Base-by-base conservation (phyloP, 1,140 invertebrate genomes). In the Idris sp. region DNA sequence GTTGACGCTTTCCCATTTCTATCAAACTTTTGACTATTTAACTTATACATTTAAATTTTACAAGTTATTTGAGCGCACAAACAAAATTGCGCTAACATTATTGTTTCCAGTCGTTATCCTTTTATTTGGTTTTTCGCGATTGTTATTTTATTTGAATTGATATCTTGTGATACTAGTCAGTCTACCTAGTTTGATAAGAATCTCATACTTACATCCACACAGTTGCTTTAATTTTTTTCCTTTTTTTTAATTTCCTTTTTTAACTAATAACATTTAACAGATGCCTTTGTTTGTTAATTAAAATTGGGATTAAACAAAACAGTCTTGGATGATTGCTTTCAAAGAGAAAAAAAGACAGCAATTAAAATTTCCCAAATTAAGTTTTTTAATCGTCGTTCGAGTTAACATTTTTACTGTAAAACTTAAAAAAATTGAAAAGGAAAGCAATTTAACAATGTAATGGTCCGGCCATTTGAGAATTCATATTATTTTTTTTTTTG, bases 1-100 rank as follows among this genome's bases (percentile, higher is more conserved):
- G 84, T 85, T 86, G 83, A 84, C 78, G 76, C 76, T 83, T 76
- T 71, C 79, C 79, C 83, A 76, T 81, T 84, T 81, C 83, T 84
- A 83, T 84, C 79, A 75, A n/a, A 84, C 78, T 83, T 83, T 85
- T 82, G 79, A 77, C 78, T 56, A 81, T 83, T 81, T 71, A 79
- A 80, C 81, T 75, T n/a, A n/a, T n/a, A 75, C 79, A 80, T 80
- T n/a, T 64, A 73, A 74, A 76, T 74, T 75, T 33, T 76, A 71
- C 75, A 62, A 28, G 51, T 53, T 59, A 46, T 76, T 76, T 48
- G 53, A 75, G 64, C 64, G 64, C 72, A 61, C 16, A 53, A 30
- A 31, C 2, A 30, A 1, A 44, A 59, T n/a, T 2, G 19, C 28
- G 36, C 46, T 48, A 10, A 18, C 61, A 62, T 44, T 74, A n/a